These are phyloP conservation scores for Rhabdornis inornatus DNA, from an alignment of 2,113 vertebrate genomes.

Conservation along the genomic window DNA sequence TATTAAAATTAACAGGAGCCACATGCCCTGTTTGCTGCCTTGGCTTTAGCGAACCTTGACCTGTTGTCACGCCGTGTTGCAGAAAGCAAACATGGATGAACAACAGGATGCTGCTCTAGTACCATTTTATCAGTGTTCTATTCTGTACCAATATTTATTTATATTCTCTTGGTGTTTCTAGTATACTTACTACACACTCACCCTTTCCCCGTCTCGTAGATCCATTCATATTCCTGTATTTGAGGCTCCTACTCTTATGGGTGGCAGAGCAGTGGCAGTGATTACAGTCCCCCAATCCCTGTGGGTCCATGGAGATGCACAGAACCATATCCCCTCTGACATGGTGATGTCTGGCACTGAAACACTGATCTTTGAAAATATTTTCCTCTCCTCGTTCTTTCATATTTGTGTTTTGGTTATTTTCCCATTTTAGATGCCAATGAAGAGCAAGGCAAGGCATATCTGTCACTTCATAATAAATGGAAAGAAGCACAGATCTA, in stretches of 20 bases:
- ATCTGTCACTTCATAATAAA: neutral
- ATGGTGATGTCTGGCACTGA: neutral
- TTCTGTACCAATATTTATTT: neutral
- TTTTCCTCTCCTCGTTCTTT: neutral
- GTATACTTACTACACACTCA: neutral
- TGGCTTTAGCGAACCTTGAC: neutral
- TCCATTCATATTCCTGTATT: neutral
- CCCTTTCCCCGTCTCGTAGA: neutral
- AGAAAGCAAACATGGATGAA: neutral
- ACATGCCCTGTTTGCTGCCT: neutral
- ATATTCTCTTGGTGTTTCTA: neutral
- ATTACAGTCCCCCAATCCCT: too few relatives aligned
- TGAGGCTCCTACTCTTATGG: neutral
- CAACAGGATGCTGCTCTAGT: too few relatives aligned
- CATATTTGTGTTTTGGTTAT: neutral
- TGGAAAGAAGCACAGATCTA: neutral
- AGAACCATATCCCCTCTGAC: accelerated
- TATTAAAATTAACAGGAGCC: neutral
- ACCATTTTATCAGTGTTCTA: neutral
- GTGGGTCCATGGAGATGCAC: neutral
- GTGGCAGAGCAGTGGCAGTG: neutral
- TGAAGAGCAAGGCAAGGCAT: neutral
- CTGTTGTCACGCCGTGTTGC: accelerated
- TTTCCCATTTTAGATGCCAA: neutral
- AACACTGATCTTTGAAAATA: neutral